Conservation (phyloP, 2,797 vertebrate genomes). For the Sylvilagus floridanus region DNA sequence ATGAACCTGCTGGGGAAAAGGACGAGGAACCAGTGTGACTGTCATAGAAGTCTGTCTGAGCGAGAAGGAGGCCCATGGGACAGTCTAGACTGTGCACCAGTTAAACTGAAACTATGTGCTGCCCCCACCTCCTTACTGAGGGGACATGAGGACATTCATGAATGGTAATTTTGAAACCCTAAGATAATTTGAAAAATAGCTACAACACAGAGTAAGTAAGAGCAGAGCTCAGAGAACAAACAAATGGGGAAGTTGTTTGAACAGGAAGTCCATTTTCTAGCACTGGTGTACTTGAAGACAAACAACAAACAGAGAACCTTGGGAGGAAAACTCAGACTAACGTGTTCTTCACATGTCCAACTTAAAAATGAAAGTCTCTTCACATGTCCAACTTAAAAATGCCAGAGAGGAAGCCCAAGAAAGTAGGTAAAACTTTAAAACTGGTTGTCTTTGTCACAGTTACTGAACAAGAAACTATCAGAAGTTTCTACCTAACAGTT, state of each 20-base stretch:
- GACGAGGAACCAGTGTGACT: not conserved
- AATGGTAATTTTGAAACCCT: constrained; percentile 23
- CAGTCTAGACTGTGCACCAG: not conserved
- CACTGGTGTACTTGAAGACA: constrained; percentile 57
- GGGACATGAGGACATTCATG: not conserved
- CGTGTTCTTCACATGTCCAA: constrained; percentile 32
- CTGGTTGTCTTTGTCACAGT: constrained; percentile 8
- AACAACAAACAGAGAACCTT: constrained; percentile 50
- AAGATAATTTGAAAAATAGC: not conserved
- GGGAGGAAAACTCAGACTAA: constrained; percentile 4
- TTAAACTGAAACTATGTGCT: not conserved
- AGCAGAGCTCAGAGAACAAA: constrained; percentile 55
- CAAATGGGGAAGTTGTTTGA: constrained; percentile 47
- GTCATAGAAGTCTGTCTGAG: not conserved
- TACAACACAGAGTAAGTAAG: not conserved
- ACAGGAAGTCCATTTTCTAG: constrained; percentile 63
- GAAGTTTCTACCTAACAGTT: constrained; percentile 5
- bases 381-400: constrained; percentile 52
- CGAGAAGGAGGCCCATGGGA: not conserved
- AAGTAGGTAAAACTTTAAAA: constrained; percentile 32
- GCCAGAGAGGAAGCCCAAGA: constrained; percentile 16
- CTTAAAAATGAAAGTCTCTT: constrained; percentile 56
- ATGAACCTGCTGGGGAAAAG: not conserved
- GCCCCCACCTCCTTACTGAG: constrained; percentile 34
- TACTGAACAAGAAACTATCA: constrained; percentile 8